phyloP scores from a whole-genome alignment of 2,888 invertebrate genomes.

The Eugnorisma glareosa region DNA sequence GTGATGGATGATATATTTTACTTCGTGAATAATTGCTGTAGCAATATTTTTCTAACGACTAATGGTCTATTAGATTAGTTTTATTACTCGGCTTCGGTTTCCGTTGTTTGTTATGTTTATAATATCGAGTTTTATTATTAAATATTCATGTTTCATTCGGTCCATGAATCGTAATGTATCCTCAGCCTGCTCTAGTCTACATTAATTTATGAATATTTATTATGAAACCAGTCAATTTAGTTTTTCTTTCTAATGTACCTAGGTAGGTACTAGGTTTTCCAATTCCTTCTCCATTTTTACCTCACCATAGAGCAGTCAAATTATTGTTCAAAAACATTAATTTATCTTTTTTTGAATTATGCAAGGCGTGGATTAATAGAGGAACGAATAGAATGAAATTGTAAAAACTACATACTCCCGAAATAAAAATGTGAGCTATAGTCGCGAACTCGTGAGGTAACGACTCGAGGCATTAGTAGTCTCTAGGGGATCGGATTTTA shows the following conservation, averaged over 20 bases:
- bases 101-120: slow-evolving; percentile 9
- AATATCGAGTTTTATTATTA: not conserved
- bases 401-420: not conserved
- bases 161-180: slow-evolving; percentile 1
- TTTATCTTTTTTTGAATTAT: not conserved
- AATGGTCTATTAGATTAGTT: slow-evolving; percentile 14
- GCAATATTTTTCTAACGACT: slow-evolving; percentile 34
- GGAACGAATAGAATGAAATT: not conserved
- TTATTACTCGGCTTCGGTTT: slow-evolving; percentile 5
- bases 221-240: not conserved
- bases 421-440: slow-evolving; percentile 8
- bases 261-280: not conserved
- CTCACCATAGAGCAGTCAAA: not conserved
- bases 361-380: not conserved
- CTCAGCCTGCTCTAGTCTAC: not conserved
- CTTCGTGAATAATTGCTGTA: slow-evolving; percentile 50
- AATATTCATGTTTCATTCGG: not conserved
- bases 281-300: slow-evolving; percentile 4
- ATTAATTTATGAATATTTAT: not conserved
- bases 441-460: not conserved
- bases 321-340: not conserved
- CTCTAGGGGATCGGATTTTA: slow-evolving; percentile 7
- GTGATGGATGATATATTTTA: slow-evolving; percentile 76
- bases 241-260: not conserved
- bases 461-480: slow-evolving; percentile 14